Evolutionary conservation across 2,888 invertebrate species (phyloP), one percentile per base, ranked within the genome.

Genomic region (Scaptomyza cyrtandrae): DNA sequence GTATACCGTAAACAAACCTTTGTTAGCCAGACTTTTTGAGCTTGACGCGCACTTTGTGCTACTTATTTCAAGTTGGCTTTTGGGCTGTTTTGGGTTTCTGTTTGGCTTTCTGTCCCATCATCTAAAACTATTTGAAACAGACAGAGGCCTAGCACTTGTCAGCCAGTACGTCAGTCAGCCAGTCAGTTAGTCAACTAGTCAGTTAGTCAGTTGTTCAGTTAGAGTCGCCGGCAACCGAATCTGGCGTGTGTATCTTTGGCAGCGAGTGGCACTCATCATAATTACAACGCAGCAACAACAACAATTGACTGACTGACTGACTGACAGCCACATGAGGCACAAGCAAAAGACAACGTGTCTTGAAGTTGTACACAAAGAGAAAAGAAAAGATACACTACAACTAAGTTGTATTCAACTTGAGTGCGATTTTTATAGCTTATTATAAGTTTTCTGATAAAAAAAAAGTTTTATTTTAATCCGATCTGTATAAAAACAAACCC

Each of bases 241-340:
- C 88, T 72, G 88, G 69, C 72, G 56, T 80, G 71, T 77, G 61
- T 86, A 82, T 88, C 88, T 83, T 88, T 86, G 86, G 86, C 88
- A 82, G 79, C 79, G 76, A 79, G 82, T 79, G 82, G 75, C 79
- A 81, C 86, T 86, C 82, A 81, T 83, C 86, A 88, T 82, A 88
- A 88, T 88, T 88, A 88, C 88, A 88, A 70, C 83, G 71, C 71
- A 35, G 59, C 69, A 64, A 19, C 65, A 41, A 64, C 45, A 64
- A 50, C 39, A 46, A 58, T 41, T 55, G 54, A 65, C 50, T 49
- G 63, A 55, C 54, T 19, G 65, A 56, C 39, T 73, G 77, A 61
- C 75, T 68, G 86, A 67, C 82, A 75, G 75, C 33, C 85, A 68
- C 56, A 71, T 63, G 68, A 50, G 63, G 54, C 58, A 64, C 50